Percentiles rank a stretch among this genome's conserved stretches.
Evolutionary conservation across 2,888 invertebrate genomes (phyloP).

Genomic region (Leptodirus hochenwartii): DNA sequence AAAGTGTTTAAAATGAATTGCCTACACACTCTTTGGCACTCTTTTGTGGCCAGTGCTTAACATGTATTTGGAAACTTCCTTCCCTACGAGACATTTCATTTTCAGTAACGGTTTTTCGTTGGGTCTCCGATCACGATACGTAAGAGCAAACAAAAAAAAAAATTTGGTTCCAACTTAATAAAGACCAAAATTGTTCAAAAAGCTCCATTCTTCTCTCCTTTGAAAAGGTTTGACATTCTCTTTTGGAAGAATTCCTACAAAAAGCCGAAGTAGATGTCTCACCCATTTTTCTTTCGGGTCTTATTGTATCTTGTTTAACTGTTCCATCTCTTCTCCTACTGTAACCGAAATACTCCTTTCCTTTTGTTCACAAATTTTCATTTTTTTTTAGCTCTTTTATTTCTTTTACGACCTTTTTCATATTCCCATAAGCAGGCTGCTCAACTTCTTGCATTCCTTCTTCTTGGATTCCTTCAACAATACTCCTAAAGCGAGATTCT

Average conservation of each 20-base stretch:
- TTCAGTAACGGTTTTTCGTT: too few species aligned
- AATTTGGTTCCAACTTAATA: constrained; percentile 1
- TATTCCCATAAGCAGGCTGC: not conserved
- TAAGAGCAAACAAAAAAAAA: not conserved
- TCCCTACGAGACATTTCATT: too few species aligned
- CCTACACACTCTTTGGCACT: too few species aligned
- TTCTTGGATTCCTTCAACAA: too few species aligned
- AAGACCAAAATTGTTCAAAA: constrained; percentile 1
- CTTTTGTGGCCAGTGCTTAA: too few species aligned
- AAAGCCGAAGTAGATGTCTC: constrained; percentile 9
- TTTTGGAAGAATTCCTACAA: constrained; percentile 8
- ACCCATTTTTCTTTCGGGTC: constrained; percentile 10
- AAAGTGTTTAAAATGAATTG: too few species aligned
- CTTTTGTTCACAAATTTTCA: constrained; percentile 9
- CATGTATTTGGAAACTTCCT: too few species aligned
- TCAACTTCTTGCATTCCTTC: too few species aligned
- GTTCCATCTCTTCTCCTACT: constrained; percentile 6
- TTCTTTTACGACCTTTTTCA: constrained; percentile 1
- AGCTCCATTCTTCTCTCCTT: constrained; percentile 1
- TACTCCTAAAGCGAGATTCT: too few species aligned
- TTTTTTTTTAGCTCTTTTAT: constrained; percentile 8
- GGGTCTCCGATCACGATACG: too few species aligned
- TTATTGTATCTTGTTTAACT: constrained; percentile 10
- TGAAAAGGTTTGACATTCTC: constrained; percentile 4
- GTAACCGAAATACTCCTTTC: constrained; percentile 10